phyloP scores from a whole-genome alignment of 2,113 vertebrate species.

The Phalacrocorax carbo region DNA sequence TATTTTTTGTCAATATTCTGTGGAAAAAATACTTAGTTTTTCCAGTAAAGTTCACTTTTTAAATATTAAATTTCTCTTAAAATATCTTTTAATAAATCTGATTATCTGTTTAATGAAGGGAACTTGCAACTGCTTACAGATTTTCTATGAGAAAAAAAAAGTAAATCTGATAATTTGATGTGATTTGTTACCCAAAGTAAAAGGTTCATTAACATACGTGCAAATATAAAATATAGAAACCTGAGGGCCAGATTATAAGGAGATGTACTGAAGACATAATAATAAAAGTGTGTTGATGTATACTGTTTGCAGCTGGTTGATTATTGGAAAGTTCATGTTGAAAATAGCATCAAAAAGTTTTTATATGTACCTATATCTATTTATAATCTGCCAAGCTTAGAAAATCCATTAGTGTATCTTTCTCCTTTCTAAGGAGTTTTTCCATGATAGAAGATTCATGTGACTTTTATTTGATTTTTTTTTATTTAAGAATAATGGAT shows the following conservation, averaged over 20 bases:
- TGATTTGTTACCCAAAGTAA: neutral
- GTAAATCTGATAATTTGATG: neutral
- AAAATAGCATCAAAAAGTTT: neutral
- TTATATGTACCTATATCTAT: neutral
- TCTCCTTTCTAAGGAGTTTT: neutral
- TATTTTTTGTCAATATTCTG: neutral
- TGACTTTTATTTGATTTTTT: conserved; percentile 22
- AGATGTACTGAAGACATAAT: neutral
- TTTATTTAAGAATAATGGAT: neutral
- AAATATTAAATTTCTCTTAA: neutral
- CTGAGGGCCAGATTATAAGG: neutral
- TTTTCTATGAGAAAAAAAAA: neutral
- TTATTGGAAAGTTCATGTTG: neutral
- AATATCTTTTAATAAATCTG: neutral
- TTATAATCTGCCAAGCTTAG: neutral
- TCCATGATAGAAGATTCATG: neutral
- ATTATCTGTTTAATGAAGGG: neutral
- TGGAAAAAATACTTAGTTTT: neutral
- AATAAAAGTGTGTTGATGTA: neutral
- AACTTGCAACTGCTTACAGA: neutral
- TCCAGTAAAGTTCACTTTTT: neutral
- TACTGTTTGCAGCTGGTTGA: neutral
- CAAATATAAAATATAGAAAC: neutral
- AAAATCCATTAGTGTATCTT: neutral
- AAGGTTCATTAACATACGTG: neutral